These are phyloP conservation scores for Sturmia bella DNA, from an alignment of 2,888 invertebrate species.

Conservation along the genomic window DNA sequence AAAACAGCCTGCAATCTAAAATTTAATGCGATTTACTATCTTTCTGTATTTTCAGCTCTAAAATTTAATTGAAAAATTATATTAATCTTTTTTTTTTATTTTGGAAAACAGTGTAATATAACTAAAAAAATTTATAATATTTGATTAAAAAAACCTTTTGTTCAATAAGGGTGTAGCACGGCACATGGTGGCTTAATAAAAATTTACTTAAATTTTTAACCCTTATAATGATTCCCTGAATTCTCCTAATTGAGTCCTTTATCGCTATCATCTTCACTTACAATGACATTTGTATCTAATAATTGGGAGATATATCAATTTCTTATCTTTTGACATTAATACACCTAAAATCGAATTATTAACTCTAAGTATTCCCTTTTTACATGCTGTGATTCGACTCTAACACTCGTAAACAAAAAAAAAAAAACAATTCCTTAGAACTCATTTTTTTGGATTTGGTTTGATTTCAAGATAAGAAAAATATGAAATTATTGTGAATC, in stretches of 20 bases:
- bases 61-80: too few relatives aligned
- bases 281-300: conserved; percentile 13
- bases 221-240: conserved; percentile 28
- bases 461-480: conserved; percentile 61
- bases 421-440: conserved; percentile 62
- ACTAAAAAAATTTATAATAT: too few relatives aligned
- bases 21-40: too few relatives aligned
- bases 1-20: too few relatives aligned
- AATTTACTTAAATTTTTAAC: not conserved
- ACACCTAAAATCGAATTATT: conserved; percentile 70
- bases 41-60: too few relatives aligned
- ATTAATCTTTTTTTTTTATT: too few relatives aligned
- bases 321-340: conserved; percentile 70
- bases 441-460: not conserved
- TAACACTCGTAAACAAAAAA: conserved; percentile 74
- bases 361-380: conserved; percentile 56
- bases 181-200: not conserved
- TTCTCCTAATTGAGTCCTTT: conserved; percentile 34
- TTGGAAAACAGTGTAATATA: too few relatives aligned
- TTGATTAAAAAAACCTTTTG: too few relatives aligned
- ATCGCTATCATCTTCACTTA: conserved; percentile 34
- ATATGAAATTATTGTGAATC: conserved; percentile 76
- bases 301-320: conserved; percentile 58
- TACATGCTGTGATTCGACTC: conserved; percentile 66
- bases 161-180: not conserved